These are phyloP conservation scores for Harpagus bidentatus DNA, from an alignment of 2,113 vertebrate genomes.

Conservation along the genomic window DNA sequence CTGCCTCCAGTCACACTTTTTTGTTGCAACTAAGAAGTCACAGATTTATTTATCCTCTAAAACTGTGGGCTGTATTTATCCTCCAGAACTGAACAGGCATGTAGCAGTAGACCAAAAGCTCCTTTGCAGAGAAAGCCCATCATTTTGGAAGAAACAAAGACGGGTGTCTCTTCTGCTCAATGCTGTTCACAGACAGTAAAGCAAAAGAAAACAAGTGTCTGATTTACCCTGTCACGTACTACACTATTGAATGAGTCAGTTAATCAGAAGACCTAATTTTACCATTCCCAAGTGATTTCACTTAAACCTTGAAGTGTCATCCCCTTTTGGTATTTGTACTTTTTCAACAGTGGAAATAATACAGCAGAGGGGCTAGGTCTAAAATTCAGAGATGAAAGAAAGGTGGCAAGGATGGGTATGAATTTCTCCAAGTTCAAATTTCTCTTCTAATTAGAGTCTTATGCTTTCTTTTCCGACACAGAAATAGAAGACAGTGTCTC, in stretches of 20 bases:
- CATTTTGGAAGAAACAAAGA: background rate
- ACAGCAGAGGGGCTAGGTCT: background rate
- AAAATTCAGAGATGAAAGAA: background rate
- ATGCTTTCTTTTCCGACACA: background rate
- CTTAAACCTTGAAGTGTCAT: background rate
- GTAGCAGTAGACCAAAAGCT: slow-evolving; percentile 8
- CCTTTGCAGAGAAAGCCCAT: background rate
- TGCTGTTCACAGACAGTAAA: background rate
- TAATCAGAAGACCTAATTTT: background rate
- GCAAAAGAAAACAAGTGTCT: background rate
- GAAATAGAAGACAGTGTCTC: background rate
- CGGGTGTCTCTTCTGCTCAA: background rate
- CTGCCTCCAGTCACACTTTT: background rate
- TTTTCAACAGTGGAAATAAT: background rate
- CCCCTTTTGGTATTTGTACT: background rate
- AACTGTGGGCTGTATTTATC: slow-evolving; percentile 18
- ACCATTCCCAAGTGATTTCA: background rate
- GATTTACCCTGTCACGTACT: background rate
- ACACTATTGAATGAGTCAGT: background rate
- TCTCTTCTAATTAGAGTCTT: background rate
- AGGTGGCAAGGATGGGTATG: background rate
- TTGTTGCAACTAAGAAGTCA: background rate
- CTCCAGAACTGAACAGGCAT: background rate
- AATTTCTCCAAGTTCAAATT: background rate
- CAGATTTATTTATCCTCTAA: slow-evolving; percentile 13